Evolutionary conservation across 2,113 vertebrate genomes (phyloP), one percentile per base, ranked within the genome.

Genomic region (Dunckerocampus dactyliophorus): DNA sequence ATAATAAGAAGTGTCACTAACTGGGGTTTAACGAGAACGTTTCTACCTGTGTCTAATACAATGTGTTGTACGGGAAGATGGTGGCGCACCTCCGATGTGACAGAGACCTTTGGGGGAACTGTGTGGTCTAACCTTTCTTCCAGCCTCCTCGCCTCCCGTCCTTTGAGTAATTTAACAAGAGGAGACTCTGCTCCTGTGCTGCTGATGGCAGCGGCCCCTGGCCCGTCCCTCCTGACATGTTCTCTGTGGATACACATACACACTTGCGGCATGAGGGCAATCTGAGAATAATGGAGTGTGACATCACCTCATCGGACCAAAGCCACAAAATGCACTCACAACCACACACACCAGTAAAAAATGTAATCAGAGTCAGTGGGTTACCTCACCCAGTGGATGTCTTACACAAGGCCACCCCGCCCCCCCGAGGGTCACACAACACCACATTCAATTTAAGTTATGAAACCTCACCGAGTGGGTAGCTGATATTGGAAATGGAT

Each of bases 241-340:
- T 62, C 58, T 65, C 52, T n/a, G n/a, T 22, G 54, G 62, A 54
- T 63, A 57, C n/a, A 5, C 22, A 21, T 16, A 54, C 49, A 46
- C 48, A 45, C 42, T 5, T 7, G 43, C 58, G 51, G 65, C 13
- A 16, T 19, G 22, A 43, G 16, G 57, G 46, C 53, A n/a, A 48
- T 62, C 22, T 47, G 60, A 67, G 31, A 67, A 82, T 76, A 78
- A 78, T 73, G 69, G 72, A 49, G 69, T 67, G 68, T 68, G 72
- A 77, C 76, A 72, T 76, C 60, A 67, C 65, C 65, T 62, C 68
- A 62, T 63, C 1, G 21, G 45, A 58, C 43, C 24, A 37, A 43
- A 71, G 51, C 46, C 59, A 19, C 71, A 67, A 53, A 50, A 39
- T 58, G 31, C 51, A 61, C 65, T 50, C 47, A 50, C 59, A 61